Conservation (phyloP, 2,888 invertebrate genomes). For the Odontocerum albicorne region DNA sequence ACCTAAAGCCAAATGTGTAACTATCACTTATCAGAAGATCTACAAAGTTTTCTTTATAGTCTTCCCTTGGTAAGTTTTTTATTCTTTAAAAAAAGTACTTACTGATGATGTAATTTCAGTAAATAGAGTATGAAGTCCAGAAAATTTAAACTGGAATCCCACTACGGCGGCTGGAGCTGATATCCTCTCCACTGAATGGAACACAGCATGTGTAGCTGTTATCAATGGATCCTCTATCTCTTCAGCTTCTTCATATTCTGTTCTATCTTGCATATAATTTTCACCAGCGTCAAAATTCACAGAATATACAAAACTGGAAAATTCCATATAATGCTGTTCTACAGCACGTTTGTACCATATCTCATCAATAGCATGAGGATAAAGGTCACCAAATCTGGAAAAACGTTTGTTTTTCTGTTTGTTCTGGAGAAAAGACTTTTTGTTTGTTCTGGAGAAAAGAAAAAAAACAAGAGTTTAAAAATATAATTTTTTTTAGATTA, state of each 20-base stretch:
- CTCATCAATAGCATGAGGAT: conserved; percentile 64
- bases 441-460: too few relatives aligned
- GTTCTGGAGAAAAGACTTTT: too few relatives aligned
- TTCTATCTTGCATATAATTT: conserved; percentile 46
- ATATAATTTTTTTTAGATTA: too few relatives aligned
- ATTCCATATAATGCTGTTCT: conserved; percentile 60
- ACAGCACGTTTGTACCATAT: conserved; percentile 68
- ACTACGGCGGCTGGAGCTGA: conserved; percentile 46
- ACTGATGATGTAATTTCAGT: conserved; percentile 58
- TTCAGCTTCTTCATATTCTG: too few relatives aligned
- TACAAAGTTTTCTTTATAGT: too few relatives aligned
- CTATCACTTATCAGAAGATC: too few relatives aligned
- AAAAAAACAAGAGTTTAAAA: too few relatives aligned
- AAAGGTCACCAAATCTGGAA: conserved; percentile 61
- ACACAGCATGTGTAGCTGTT: conserved; percentile 67
- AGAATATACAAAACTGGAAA: conserved; percentile 63
- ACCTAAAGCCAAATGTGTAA: too few relatives aligned
- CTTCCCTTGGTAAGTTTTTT: too few relatives aligned
- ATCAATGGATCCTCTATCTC: too few relatives aligned
- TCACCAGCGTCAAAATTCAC: conserved; percentile 61
- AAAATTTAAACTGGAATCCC: conserved; percentile 63
- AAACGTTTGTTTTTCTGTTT: too few relatives aligned
- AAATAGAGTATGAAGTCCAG: conserved; percentile 58
- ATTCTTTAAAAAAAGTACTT: too few relatives aligned
- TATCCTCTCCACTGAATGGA: conserved; percentile 39